Base-by-base conservation (phyloP, 2,113 vertebrate genomes). In the Centropristis striata region DNA sequence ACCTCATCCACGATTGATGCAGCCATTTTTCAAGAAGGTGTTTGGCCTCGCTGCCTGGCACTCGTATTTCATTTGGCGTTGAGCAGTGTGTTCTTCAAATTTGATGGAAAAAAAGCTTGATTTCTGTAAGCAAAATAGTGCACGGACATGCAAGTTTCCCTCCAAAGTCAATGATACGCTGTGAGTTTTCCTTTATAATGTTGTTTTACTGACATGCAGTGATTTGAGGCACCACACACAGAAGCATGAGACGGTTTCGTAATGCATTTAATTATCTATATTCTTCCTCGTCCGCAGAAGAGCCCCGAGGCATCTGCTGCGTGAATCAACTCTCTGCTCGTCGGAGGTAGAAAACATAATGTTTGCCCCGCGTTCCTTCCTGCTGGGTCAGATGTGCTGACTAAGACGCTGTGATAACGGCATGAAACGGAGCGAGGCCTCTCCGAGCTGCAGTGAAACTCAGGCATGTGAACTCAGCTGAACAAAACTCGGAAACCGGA, bases 221-320 rank as follows among this genome's bases (percentile, higher is more conserved):
- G 57, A 74, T 80, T n/a, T 6, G 83, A 67, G 27, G 67, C 53
- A 15, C 69, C 37, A 63, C 21, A 36, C 58, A 76, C 53, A 72
- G 86, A 58, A 71, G 86, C 64, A 42, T 21, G 39, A 57, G 23
- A 87, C 39, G 80, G 36, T 61, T 89, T 83, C 60, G 41, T 71
- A 59, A 82, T 79, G 80, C 20, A 5, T 85, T 87, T 88, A 83
- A 87, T 87, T 57, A 83, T 75, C 78, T 75, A 13, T 76, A 32
- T 61, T 68, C 68, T 25, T 67, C 67, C 73, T 53, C 28, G 59
- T 78, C 69, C 57, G 65, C 71, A 67, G 78, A 75, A 71, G 69
- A 55, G 53, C 55, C 70, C 47, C 11, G 39, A 77, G 78, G 86
- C 92, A 90, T 94, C 90, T 94, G 94, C 68, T 92, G 63, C 32